Conservation (phyloP, 2,888 invertebrate species). For the Allacma fusca region DNA sequence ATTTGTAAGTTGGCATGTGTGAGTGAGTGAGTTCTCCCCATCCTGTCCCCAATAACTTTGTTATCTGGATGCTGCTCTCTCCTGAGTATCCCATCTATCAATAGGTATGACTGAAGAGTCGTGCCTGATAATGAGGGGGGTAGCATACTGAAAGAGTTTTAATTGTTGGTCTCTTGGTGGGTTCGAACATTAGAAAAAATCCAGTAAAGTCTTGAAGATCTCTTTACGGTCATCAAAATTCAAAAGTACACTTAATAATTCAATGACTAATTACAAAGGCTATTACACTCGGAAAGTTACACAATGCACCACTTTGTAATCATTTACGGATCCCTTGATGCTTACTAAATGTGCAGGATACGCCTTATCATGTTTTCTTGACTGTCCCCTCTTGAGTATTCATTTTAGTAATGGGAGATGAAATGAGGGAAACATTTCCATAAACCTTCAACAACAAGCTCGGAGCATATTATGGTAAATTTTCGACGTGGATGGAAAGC, state of each 20-base stretch:
- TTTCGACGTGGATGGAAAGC: neutral
- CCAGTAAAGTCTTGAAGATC: neutral
- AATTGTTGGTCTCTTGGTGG: neutral
- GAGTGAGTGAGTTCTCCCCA: no score
- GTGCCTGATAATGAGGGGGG: neutral
- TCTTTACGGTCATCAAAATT: constrained; percentile 6
- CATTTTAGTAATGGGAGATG: constrained; percentile 28
- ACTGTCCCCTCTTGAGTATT: constrained; percentile 1
- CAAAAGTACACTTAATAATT: neutral
- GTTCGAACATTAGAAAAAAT: neutral
- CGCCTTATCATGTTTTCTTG: constrained; percentile 2
- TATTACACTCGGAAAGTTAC: constrained; percentile 25
- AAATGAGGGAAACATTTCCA: constrained; percentile 39
- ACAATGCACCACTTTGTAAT: constrained; percentile 28
- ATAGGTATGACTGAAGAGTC: neutral
- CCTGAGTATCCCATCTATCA: no score
- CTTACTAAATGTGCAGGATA: constrained; percentile 22
- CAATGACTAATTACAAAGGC: constrained; percentile 38
- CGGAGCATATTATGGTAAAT: constrained; percentile 2
- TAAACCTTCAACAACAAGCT: constrained; percentile 28
- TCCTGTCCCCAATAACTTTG: no score
- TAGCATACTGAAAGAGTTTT: neutral
- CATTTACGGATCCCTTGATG: constrained; percentile 21
- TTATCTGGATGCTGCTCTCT: no score
- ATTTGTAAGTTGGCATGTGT: no score